A percentile compares a stretch with the other conserved stretches of the same genome.
phyloP scores from a whole-genome alignment of 2,888 invertebrate species.

The Pseudococcus viburni region DNA sequence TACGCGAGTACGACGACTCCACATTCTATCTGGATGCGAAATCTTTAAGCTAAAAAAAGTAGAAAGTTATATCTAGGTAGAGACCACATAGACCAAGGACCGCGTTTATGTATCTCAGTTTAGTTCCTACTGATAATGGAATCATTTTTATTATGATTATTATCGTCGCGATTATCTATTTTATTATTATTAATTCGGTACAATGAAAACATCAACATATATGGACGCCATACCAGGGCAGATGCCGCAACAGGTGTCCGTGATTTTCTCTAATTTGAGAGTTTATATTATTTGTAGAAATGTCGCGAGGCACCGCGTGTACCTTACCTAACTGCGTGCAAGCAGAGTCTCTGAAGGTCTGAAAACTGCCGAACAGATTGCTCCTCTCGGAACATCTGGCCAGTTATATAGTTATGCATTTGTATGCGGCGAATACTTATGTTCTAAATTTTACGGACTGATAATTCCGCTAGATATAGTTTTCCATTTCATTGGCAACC shows the following conservation, averaged over 20 bases:
- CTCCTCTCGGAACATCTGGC: background rate
- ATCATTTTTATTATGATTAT: conserved; percentile 38
- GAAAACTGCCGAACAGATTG: background rate
- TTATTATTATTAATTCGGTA: conserved; percentile 7
- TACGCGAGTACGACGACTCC: conserved; percentile 15
- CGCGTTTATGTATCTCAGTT: background rate
- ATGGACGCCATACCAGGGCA: background rate
- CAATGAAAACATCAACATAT: conserved; percentile 15
- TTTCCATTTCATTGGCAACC: conserved; percentile 61
- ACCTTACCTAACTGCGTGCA: background rate
- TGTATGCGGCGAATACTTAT: conserved; percentile 37
- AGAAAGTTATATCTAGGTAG: conserved; percentile 55
- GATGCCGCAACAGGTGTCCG: conserved; percentile 17
- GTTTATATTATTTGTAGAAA: background rate
- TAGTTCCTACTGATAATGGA: conserved; percentile 48
- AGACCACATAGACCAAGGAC: background rate
- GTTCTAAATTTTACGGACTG: conserved; percentile 63
- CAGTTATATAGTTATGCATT: background rate
- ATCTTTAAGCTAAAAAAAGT: conserved; percentile 57
- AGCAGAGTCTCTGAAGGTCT: background rate
- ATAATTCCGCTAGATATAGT: conserved; percentile 53
- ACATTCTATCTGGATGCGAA: conserved; percentile 63
- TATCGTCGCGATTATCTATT: conserved; percentile 20
- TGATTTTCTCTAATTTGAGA: conserved; percentile 44
- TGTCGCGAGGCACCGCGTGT: background rate